phyloP scores from a whole-genome alignment of 1,140 invertebrate species.

The Linepithema humile region DNA sequence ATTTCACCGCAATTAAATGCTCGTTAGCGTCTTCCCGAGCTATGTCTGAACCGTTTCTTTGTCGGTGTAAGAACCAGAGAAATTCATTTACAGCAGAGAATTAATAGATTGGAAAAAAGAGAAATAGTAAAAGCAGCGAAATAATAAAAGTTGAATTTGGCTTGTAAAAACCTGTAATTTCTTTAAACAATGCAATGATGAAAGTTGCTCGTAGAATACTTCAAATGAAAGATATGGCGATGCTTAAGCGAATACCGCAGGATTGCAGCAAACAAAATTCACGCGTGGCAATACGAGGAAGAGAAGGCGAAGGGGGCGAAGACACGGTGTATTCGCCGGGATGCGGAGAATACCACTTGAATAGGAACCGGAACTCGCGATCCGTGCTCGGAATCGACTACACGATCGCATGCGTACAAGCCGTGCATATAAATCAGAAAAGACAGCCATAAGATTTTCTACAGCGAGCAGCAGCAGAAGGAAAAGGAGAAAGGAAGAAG shows the following conservation, averaged over 20 bases:
- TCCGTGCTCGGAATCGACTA: conserved; percentile 80
- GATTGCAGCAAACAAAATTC: neutral
- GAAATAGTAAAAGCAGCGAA: neutral
- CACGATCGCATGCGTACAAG: conserved; percentile 71
- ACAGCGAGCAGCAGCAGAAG: neutral
- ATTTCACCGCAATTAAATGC: conserved; percentile 40
- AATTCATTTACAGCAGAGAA: conserved; percentile 13
- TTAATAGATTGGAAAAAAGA: conserved; percentile 24
- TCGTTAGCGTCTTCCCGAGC: conserved; percentile 4
- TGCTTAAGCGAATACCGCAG: neutral
- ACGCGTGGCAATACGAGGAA: neutral
- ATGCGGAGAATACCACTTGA: conserved; percentile 66
- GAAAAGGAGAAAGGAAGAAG: neutral
- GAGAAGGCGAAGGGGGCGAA: conserved; percentile 16
- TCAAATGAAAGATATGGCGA: neutral
- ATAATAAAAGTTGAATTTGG: neutral
- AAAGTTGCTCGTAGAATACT: neutral
- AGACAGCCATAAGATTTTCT: conserved; percentile 33
- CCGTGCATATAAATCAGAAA: conserved; percentile 76
- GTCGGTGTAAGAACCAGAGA: neutral
- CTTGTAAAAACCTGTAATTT: neutral
- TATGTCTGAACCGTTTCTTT: neutral
- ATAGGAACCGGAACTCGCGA: conserved; percentile 80
- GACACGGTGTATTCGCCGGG: conserved; percentile 15
- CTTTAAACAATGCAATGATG: neutral